phyloP scores from a whole-genome alignment of 2,888 invertebrate species.

The Elegia similella region DNA sequence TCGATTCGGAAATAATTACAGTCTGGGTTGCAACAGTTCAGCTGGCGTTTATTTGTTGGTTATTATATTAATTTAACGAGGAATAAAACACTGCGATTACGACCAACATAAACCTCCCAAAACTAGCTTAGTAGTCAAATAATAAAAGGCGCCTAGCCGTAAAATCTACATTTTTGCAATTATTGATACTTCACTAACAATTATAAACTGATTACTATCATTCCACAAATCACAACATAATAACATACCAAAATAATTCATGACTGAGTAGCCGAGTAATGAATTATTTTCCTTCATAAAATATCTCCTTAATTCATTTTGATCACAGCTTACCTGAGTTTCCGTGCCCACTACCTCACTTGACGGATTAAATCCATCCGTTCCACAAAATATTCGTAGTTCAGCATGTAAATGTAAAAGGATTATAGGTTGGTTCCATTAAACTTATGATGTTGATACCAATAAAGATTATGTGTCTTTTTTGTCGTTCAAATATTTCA shows the following conservation, averaged over 20 bases:
- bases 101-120: not conserved
- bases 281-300: too few species aligned
- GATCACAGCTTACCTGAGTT: conserved; percentile 47
- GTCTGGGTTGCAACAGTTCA: not conserved
- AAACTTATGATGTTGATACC: conserved; percentile 55
- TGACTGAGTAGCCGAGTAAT: too few species aligned
- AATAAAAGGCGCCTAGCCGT: not conserved
- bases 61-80: conserved; percentile 3
- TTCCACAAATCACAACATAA: too few species aligned
- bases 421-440: conserved; percentile 61
- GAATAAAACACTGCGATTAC: conserved; percentile 1
- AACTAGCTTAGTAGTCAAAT: not conserved
- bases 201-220: not conserved
- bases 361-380: conserved; percentile 62
- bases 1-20: conserved; percentile 7
- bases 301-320: conserved; percentile 30
- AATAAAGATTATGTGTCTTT: conserved; percentile 53
- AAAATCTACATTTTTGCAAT: not conserved
- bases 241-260: too few species aligned
- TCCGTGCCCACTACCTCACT: conserved; percentile 59
- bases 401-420: conserved; percentile 60
- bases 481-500: conserved; percentile 29
- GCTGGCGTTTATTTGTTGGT: conserved; percentile 2
- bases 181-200: not conserved
- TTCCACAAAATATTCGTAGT: conserved; percentile 59